phyloP scores from a whole-genome alignment of 2,113 vertebrate genomes.

The Sturnira hondurensis region DNA sequence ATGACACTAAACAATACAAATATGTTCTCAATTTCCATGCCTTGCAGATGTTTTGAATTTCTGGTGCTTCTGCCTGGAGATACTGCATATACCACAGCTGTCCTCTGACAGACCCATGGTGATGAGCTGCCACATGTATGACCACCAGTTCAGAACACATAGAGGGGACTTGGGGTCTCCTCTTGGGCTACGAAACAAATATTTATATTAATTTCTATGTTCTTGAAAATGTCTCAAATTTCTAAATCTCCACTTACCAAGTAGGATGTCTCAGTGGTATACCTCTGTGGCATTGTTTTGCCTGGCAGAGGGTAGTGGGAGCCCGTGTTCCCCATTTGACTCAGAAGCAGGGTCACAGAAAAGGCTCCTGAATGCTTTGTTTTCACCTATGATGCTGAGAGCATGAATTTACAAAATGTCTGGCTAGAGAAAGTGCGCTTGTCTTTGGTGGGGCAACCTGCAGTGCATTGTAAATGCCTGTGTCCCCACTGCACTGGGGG shows the following conservation, averaged over 20 bases:
- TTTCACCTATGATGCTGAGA: neutral
- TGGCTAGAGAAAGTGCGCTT: neutral
- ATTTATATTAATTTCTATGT: neutral
- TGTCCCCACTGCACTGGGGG: neutral
- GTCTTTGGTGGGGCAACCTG: neutral
- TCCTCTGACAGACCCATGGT: neutral
- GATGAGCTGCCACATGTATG: neutral
- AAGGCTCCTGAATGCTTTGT: neutral
- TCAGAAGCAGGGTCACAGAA: neutral
- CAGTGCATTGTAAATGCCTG: neutral
- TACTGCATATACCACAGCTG: neutral
- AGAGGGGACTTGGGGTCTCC: neutral
- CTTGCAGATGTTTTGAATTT: neutral
- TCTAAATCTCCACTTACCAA: neutral
- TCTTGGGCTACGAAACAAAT: neutral
- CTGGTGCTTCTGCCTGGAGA: neutral
- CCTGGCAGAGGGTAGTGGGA: neutral
- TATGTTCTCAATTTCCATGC: neutral
- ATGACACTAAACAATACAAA: neutral
- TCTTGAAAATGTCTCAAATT: neutral
- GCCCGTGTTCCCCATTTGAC: neutral
- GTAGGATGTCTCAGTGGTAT: neutral
- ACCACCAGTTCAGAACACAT: neutral
- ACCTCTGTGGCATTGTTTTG: neutral
- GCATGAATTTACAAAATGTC: neutral